phyloP scores from a whole-genome alignment of 2,888 invertebrate species.

The Congeria kusceri region DNA sequence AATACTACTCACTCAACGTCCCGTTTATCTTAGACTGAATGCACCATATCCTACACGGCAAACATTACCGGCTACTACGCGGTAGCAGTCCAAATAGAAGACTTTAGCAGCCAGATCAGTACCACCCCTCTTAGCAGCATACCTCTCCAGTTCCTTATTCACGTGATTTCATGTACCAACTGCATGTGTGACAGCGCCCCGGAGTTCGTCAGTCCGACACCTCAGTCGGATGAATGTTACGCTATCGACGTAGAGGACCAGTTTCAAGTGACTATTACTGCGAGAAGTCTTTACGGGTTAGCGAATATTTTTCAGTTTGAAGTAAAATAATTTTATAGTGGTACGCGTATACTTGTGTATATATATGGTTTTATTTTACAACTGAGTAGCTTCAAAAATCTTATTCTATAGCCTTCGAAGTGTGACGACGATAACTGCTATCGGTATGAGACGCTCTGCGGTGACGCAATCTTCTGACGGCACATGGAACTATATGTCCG shows the following conservation, averaged over 20 bases:
- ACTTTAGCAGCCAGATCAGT: not conserved
- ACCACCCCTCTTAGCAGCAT: conserved; percentile 26
- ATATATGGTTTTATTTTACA: no score
- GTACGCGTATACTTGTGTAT: no score
- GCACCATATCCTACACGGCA: conserved; percentile 5
- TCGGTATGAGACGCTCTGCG: not conserved
- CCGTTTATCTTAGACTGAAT: not conserved
- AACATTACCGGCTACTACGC: conserved; percentile 4
- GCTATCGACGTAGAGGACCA: not conserved
- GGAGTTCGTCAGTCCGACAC: conserved; percentile 21
- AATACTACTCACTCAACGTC: no score
- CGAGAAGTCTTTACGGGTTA: not conserved
- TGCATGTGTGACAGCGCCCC: not conserved
- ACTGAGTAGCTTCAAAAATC: no score
- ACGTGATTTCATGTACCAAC: not conserved
- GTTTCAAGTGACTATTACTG: conserved; percentile 13
- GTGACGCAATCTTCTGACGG: not conserved
- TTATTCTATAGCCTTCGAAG: conserved; percentile 18
- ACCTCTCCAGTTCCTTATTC: conserved; percentile 30
- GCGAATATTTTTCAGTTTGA: no score
- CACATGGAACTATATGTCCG: conserved; percentile 1
- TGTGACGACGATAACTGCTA: conserved; percentile 8
- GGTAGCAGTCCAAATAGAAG: conserved; percentile 32
- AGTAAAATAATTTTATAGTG: no score
- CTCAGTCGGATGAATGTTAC: not conserved